phyloP scores from a whole-genome alignment of 2,113 vertebrate genomes.

The Hiodon alosoides region DNA sequence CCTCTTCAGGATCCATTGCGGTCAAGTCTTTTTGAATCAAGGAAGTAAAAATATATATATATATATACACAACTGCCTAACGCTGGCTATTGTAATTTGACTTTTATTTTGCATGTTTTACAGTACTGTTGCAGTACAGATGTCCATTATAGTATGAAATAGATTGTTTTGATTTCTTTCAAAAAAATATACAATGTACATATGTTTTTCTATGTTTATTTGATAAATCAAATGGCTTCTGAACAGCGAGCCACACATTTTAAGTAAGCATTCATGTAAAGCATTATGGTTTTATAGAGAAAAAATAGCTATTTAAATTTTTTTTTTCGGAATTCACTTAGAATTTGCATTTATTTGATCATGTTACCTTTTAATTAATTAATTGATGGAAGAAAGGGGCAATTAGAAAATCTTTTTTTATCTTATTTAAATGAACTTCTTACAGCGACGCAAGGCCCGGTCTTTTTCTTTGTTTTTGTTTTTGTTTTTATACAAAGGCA shows the following conservation, averaged over 20 bases:
- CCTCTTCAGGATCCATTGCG: neutral
- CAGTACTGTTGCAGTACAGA: neutral
- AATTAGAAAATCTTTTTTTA: neutral
- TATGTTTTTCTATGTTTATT: too few relatives aligned
- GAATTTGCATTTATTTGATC: neutral
- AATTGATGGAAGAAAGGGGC: neutral
- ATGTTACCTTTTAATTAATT: neutral
- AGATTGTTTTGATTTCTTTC: too few relatives aligned
- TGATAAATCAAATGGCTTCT: too few relatives aligned
- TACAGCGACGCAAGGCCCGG: neutral
- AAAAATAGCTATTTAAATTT: neutral
- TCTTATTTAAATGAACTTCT: neutral
- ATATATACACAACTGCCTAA: neutral
- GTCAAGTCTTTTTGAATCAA: neutral
- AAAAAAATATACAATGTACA: too few relatives aligned
- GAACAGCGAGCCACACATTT: too few relatives aligned
- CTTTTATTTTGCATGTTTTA: neutral
- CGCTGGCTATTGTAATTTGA: neutral
- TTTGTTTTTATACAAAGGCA: slow-evolving; percentile 5
- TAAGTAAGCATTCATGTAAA: neutral
- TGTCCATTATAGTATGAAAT: too few relatives aligned
- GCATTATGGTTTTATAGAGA: neutral
- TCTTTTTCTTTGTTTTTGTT: neutral
- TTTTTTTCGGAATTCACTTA: neutral
- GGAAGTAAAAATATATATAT: neutral